These are phyloP conservation scores for Scaptomyza pallida DNA, from an alignment of 1,140 invertebrate species.

Conservation along the genomic window DNA sequence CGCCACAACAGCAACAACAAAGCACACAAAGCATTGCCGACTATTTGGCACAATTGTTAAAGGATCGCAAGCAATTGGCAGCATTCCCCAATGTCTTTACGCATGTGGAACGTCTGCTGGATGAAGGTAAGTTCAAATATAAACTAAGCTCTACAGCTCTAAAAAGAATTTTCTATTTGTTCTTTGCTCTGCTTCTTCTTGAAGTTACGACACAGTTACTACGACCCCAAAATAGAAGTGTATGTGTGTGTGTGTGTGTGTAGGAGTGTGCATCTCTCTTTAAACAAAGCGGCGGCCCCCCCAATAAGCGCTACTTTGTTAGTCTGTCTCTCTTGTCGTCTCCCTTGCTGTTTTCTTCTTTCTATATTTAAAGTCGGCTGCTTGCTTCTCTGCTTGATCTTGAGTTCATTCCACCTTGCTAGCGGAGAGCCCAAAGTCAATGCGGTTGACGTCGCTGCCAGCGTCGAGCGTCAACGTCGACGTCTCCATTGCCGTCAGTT, in stretches of 20 bases:
- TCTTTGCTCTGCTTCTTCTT: background rate
- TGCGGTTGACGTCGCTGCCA: constrained; percentile 26
- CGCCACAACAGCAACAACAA: constrained; percentile 86
- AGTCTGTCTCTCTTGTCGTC: constrained; percentile 15
- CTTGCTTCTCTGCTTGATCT: constrained; percentile 44
- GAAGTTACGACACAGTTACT: background rate
- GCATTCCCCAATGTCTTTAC: constrained; percentile 99
- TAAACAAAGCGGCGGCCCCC: background rate
- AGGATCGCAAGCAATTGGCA: constrained; percentile 99
- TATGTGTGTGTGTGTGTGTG: background rate
- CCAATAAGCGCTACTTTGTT: constrained; percentile 46
- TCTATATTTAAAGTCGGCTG: constrained; percentile 44
- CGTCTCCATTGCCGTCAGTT: constrained; percentile 30
- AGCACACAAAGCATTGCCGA: constrained; percentile 98
- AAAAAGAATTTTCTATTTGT: background rate
- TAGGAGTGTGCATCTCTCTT: background rate
- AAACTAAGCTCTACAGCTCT: background rate
- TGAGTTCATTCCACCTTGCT: constrained; percentile 82
- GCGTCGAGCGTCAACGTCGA: constrained; percentile 11
- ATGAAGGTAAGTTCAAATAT: constrained; percentile 92
- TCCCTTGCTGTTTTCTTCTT: constrained; percentile 17
- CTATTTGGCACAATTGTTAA: constrained; percentile 99
- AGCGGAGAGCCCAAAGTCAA: constrained; percentile 65
- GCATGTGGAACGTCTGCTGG: constrained; percentile 98
- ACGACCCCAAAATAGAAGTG: too few relatives aligned